These are phyloP conservation scores for Lycodopsis pacificus DNA, from an alignment of 2,797 vertebrate species.

Conservation along the genomic window DNA sequence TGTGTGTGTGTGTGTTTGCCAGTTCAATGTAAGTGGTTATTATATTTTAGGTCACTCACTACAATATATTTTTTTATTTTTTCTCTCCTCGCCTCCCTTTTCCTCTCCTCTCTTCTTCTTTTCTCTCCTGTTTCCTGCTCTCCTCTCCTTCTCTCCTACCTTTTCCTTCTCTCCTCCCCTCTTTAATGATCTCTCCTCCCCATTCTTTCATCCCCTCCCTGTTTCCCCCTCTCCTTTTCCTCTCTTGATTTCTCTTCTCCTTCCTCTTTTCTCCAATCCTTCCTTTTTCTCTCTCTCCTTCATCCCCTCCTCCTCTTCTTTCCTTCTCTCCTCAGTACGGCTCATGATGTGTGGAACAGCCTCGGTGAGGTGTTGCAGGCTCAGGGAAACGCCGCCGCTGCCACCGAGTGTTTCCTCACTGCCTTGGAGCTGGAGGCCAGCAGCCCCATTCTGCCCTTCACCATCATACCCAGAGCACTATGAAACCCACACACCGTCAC, in stretches of 20 bases:
- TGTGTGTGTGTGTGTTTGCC: conserved; percentile 30
- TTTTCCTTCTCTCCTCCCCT: neutral
- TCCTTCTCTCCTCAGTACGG: conserved; percentile 82
- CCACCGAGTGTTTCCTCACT: conserved; percentile 96
- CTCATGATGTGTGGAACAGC: conserved; percentile 97
- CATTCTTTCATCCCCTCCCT: neutral
- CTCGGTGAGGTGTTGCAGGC: conserved; percentile 97
- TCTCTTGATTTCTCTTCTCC: neutral
- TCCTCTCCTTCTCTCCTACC: no score
- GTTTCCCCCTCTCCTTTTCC: neutral
- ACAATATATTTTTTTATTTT: neutral
- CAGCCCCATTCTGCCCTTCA: conserved; percentile 96
- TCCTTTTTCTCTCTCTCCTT: neutral
- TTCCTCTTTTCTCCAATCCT: no score
- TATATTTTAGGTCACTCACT: neutral
- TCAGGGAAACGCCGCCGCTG: conserved; percentile 93
- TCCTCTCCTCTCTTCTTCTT: neutral
- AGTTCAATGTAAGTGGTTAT: neutral
- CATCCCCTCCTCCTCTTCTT: no score
- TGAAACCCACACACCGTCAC: conserved; percentile 72
- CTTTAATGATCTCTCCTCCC: no score
- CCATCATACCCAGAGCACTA: conserved; percentile 94
- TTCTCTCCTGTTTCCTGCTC: no score
- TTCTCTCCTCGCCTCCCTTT: neutral
- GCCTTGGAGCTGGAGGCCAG: conserved; percentile 98